A percentile compares a stretch with the other conserved stretches of the same genome.
Conservation (phyloP, 2,797 vertebrate genomes). For the Myioborus miniatus region DNA sequence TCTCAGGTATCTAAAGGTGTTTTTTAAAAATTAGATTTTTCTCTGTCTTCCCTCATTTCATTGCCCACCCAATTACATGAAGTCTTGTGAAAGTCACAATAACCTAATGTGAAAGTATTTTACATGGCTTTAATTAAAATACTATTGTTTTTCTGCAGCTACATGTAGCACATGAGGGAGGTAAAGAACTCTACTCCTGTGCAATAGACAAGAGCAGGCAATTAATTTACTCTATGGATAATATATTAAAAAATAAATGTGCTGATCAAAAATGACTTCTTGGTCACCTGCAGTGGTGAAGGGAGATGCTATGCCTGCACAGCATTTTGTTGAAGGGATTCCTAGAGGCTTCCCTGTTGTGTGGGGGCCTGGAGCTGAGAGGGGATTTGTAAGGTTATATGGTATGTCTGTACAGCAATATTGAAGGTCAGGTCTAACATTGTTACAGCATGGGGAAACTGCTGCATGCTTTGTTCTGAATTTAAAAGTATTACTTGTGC, state of each 20-base stretch:
- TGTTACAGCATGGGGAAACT: neutral
- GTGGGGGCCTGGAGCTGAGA: neutral
- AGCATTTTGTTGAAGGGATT: neutral
- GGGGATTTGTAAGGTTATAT: neutral
- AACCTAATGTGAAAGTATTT: neutral
- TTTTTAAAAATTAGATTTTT: neutral
- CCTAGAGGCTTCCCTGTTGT: neutral
- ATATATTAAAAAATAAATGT: neutral
- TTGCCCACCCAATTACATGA: neutral
- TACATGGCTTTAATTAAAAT: neutral
- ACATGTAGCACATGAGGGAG: neutral
- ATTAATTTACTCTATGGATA: neutral
- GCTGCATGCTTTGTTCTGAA: neutral
- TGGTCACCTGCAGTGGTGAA: neutral
- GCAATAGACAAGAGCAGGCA: neutral
- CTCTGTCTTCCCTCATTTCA: neutral
- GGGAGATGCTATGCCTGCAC: neutral
- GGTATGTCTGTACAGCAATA: neutral
- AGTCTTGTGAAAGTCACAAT: neutral
- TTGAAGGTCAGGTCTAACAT: neutral
- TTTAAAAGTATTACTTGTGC: neutral
- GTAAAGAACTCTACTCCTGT: neutral
- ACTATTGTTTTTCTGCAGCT: neutral
- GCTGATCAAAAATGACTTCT: neutral
- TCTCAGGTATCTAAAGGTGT: neutral